Conservation (phyloP, 2,797 vertebrate species). For the Cossypha niveicapilla region DNA sequence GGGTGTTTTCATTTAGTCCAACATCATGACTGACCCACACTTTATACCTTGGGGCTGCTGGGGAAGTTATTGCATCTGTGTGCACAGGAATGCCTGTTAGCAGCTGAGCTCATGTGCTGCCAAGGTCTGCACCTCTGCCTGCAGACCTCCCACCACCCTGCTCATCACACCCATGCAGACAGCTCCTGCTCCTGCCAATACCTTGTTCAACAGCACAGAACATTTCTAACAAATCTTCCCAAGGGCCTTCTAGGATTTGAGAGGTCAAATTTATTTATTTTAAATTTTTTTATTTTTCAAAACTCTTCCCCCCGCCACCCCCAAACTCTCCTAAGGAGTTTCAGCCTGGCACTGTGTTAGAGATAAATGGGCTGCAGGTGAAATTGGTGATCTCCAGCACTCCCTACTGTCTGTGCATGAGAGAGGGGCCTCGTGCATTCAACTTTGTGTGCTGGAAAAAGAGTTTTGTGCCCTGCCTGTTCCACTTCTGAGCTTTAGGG, state of each 20-base stretch:
- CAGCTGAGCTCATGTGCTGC: background rate
- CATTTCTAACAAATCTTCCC: background rate
- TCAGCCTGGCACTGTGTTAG: background rate
- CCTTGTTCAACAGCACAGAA: background rate
- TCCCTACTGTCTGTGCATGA: background rate
- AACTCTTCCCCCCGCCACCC: background rate
- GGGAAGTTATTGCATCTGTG: background rate
- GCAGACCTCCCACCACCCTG: background rate
- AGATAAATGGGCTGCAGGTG: background rate
- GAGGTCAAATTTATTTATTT: background rate
- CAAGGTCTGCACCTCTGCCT: background rate
- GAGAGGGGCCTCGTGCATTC: rapidly evolving
- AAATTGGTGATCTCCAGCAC: background rate
- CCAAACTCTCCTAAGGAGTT: background rate
- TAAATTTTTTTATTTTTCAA: background rate
- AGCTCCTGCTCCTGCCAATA: background rate
- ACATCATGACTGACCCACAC: background rate
- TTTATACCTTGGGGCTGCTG: background rate
- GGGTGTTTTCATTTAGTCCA: background rate
- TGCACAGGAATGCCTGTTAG: rapidly evolving
- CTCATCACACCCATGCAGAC: rapidly evolving
- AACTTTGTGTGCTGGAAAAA: background rate
- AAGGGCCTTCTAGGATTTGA: background rate
- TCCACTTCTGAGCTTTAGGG: background rate
- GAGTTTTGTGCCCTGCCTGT: background rate